A percentile compares a stretch with the other conserved stretches of the same genome.
phyloP scores from a whole-genome alignment of 2,888 invertebrate species.

The Nomada lathburiana region DNA sequence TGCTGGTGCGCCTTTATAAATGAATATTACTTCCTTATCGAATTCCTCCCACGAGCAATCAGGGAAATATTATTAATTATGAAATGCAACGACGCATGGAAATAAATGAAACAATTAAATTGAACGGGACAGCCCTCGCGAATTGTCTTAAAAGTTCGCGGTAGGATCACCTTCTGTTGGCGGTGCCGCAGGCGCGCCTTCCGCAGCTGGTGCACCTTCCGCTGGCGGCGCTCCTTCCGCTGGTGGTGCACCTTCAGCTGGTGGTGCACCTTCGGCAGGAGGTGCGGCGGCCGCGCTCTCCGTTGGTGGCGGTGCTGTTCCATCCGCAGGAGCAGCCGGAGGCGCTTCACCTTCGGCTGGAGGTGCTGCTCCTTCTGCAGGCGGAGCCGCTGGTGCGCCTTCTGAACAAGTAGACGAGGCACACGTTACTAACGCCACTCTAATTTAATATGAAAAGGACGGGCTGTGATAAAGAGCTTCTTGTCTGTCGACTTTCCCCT shows the following conservation, averaged over 20 bases:
- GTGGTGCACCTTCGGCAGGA: slow-evolving; percentile 75
- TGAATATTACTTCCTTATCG: not conserved
- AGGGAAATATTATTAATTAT: not conserved
- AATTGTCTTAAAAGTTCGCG: not conserved
- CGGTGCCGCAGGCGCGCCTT: slow-evolving; percentile 77
- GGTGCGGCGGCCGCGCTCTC: slow-evolving; percentile 77
- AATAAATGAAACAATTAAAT: too few relatives aligned
- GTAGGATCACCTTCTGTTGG: slow-evolving; percentile 74
- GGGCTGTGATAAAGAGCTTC: not conserved
- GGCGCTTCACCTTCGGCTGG: slow-evolving; percentile 52
- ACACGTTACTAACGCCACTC: slow-evolving; percentile 18
- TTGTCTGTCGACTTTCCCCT: not conserved
- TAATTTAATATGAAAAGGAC: slow-evolving; percentile 29
- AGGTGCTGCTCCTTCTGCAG: slow-evolving; percentile 75
- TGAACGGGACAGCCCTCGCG: too few relatives aligned
- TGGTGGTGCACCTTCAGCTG: slow-evolving; percentile 72
- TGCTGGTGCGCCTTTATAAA: slow-evolving; percentile 71
- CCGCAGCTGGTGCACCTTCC: slow-evolving; percentile 79
- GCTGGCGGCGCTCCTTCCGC: slow-evolving; percentile 70
- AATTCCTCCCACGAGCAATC: not conserved
- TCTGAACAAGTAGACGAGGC: slow-evolving; percentile 53
- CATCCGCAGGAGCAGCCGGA: slow-evolving; percentile 77
- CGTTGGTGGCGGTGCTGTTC: slow-evolving; percentile 66
- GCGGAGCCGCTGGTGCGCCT: slow-evolving; percentile 70
- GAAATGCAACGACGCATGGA: not conserved